Evolutionary conservation across 1,140 invertebrate genomes (phyloP), one percentile per base, ranked within the genome.

Genomic region (Gerris buenoi): DNA sequence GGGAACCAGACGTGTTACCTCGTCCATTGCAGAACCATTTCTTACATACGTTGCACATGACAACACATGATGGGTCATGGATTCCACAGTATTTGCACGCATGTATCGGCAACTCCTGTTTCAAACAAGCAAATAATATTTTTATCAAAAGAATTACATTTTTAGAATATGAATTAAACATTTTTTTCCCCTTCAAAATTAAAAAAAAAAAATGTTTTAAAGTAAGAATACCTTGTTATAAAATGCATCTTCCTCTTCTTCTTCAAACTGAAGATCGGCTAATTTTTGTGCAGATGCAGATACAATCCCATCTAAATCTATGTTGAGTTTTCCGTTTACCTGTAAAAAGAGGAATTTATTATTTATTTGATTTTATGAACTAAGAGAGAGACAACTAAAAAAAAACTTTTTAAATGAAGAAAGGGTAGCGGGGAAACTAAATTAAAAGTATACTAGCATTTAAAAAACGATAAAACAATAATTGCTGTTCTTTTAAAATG

Each of bases 1-100:
- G 97, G 63, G 95, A 97, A 1, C 96, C 97, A 18, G 94, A 95
- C 2, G 96, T 98, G 75, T 95, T 97, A 2, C 97, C 97, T 71
- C 95, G 84, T 3, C 95, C 95, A 84, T 99, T 99, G 77, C 97
- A 99, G 76, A 99, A 99, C 97, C 97, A 99, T 77, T 98, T 98
- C 72, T 96, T 95, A 75, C 97, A 98, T 57, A 93, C 85, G 77
- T 97, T 98, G 77, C 97, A 99, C 86, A 94, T 93, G 25, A 98
- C 95, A 29, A 99, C 96, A 71, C 92, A 96, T 67, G 90, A 87
- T 1, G 96, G 95, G 76, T 99, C 97, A 80, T 98, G 94, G 71
- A 99, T 96, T 62, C 96, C 96, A 80, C 97, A 99, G 76, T 99
- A 98, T 81, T 94, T 93, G 82, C 95, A 98, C 0, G 95, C 94